Conservation (phyloP, 2,113 vertebrate genomes). For the Physeter macrocephalus region DNA sequence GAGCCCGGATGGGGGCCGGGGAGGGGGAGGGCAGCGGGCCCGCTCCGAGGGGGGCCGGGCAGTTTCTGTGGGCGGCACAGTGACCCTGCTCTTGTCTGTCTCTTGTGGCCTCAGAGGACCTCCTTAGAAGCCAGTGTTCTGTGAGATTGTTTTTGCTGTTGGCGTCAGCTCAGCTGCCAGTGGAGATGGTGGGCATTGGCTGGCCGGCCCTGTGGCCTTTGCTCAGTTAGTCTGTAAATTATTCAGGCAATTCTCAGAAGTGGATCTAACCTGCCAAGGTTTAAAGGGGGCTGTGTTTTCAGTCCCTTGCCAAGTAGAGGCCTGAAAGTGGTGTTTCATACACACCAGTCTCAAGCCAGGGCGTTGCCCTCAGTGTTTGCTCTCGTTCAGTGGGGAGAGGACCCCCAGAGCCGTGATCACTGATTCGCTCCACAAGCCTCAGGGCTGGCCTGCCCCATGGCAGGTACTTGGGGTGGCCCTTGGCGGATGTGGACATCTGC, state of each 20-base stretch:
- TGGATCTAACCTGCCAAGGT: neutral
- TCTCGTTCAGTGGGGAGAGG: neutral
- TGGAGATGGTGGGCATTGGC: fast-evolving
- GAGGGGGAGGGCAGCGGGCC: neutral
- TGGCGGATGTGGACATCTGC: fast-evolving
- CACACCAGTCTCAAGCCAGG: neutral
- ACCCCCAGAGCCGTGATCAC: fast-evolving
- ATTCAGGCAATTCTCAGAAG: neutral
- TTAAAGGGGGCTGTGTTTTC: neutral
- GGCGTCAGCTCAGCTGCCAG: fast-evolving
- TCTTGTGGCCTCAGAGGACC: neutral
- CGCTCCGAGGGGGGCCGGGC: neutral
- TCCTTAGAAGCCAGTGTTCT: fast-evolving
- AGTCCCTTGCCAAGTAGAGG: neutral
- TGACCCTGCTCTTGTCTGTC: neutral
- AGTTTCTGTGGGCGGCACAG: neutral
- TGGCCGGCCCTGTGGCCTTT: neutral
- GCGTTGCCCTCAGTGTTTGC: fast-evolving
- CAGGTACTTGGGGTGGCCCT: fast-evolving
- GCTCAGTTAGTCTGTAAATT: neutral
- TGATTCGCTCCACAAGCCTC: neutral
- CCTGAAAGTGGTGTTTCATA: fast-evolving
- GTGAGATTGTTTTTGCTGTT: fast-evolving
- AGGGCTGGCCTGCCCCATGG: fast-evolving
- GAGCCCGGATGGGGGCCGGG: neutral